These are phyloP conservation scores for Bursaphelenchus okinawaensis DNA, from an alignment of 2,888 invertebrate species.

Conservation along the genomic window DNA sequence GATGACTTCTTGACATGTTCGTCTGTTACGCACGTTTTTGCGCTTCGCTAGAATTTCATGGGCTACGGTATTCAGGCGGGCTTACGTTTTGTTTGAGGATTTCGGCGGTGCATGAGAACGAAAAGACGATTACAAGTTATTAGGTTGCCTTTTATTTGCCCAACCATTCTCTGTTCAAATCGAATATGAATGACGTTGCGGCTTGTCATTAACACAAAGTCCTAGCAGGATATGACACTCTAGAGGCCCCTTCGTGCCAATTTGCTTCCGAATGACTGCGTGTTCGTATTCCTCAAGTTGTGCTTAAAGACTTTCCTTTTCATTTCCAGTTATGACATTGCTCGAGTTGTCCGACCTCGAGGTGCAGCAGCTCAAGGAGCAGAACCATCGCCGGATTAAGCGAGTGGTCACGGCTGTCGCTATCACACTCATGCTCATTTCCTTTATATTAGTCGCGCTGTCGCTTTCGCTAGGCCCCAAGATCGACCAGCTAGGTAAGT, in stretches of 20 bases:
- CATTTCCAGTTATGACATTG: conserved; percentile 19
- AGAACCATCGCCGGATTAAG: conserved; percentile 45
- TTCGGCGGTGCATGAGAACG: background rate
- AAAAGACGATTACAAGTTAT: background rate
- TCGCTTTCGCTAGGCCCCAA: conserved; percentile 54
- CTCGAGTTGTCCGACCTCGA: conserved; percentile 48
- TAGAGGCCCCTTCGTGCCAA: background rate
- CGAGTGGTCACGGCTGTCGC: conserved; percentile 51
- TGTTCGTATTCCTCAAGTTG: background rate
- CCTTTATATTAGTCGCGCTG: conserved; percentile 45
- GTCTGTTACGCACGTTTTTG: too few species aligned
- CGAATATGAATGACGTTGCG: background rate
- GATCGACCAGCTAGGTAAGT: conserved; percentile 51
- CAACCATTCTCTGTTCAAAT: background rate
- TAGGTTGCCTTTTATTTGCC: background rate
- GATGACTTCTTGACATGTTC: too few species aligned
- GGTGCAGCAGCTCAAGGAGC: conserved; percentile 49
- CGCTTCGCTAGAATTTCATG: too few species aligned
- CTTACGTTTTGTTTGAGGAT: background rate
- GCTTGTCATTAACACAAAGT: background rate
- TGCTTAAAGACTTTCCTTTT: background rate
- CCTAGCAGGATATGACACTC: too few species aligned
- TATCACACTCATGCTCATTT: conserved; percentile 43
- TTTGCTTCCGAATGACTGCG: background rate
- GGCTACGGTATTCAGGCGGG: too few species aligned